phyloP scores from a whole-genome alignment of 2,888 invertebrate species.

The Pilophorus perplexus region DNA sequence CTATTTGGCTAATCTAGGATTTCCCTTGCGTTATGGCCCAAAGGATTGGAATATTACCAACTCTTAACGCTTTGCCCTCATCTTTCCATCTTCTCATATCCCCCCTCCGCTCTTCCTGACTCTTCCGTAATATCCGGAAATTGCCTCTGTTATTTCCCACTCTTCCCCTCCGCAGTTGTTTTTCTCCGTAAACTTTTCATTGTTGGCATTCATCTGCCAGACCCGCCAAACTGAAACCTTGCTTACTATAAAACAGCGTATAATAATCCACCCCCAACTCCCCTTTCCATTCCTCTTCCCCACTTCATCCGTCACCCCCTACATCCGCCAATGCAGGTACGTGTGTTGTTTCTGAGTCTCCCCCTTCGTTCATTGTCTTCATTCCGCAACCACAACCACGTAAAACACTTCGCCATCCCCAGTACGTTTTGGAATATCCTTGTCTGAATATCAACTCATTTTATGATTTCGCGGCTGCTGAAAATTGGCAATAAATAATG shows the following conservation, averaged over 20 bases:
- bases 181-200: background rate
- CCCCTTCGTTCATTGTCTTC: no score
- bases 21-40: constrained; percentile 24
- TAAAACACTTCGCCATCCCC: no score
- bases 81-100: background rate
- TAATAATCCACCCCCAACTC: background rate
- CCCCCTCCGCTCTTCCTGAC: background rate
- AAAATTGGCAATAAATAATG: no score
- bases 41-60: constrained; percentile 34
- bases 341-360: no score
- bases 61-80: constrained; percentile 24
- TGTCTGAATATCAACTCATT: no score
- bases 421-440: no score
- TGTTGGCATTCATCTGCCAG: background rate
- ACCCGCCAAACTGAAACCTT: constrained; percentile 8
- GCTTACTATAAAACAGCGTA: constrained; percentile 7
- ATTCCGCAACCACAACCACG: no score
- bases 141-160: constrained; percentile 22
- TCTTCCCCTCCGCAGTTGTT: background rate
- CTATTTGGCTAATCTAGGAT: constrained; percentile 33
- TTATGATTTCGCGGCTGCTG: no score
- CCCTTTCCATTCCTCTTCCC: background rate
- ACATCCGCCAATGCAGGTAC: no score
- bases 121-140: constrained; percentile 12
- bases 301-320: background rate